A percentile compares a stretch with the other conserved stretches of the same genome.
Conservation (phyloP, 2,797 vertebrate species). For the Dermochelys coriacea region DNA sequence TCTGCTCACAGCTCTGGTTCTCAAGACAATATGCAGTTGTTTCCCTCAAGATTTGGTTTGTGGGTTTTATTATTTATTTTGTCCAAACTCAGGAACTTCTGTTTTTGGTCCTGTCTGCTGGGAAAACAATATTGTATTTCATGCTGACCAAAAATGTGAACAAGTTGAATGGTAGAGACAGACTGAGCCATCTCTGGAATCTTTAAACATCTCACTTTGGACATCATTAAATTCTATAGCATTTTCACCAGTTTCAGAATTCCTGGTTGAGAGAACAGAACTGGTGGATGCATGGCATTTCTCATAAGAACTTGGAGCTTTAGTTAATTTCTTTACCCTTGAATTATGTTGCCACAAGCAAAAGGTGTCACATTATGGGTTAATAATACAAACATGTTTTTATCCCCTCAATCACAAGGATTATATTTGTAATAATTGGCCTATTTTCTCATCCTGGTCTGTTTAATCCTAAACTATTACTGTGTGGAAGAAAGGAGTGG, state of each 20-base stretch:
- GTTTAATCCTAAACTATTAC: not conserved
- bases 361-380: not conserved
- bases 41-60: not conserved
- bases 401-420: not conserved
- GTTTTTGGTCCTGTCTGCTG: not conserved
- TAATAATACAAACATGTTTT: not conserved
- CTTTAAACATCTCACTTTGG: constrained; percentile 42
- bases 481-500: not conserved
- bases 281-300: constrained; percentile 29
- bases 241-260: constrained; percentile 31
- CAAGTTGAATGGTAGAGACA: constrained; percentile 60
- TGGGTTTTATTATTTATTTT: constrained; percentile 13
- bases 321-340: constrained; percentile 12
- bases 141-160: constrained; percentile 33
- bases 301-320: constrained; percentile 1
- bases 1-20: constrained; percentile 13
- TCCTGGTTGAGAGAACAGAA: constrained; percentile 24
- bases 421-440: not conserved
- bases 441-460: not conserved
- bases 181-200: constrained; percentile 49
- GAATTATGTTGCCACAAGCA: not conserved
- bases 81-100: constrained; percentile 14
- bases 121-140: constrained; percentile 7
- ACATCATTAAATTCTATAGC: constrained; percentile 34
- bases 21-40: not conserved